These are phyloP conservation scores for Artemia sp. DNA, from an alignment of 2,888 invertebrate genomes.

Conservation along the genomic window DNA sequence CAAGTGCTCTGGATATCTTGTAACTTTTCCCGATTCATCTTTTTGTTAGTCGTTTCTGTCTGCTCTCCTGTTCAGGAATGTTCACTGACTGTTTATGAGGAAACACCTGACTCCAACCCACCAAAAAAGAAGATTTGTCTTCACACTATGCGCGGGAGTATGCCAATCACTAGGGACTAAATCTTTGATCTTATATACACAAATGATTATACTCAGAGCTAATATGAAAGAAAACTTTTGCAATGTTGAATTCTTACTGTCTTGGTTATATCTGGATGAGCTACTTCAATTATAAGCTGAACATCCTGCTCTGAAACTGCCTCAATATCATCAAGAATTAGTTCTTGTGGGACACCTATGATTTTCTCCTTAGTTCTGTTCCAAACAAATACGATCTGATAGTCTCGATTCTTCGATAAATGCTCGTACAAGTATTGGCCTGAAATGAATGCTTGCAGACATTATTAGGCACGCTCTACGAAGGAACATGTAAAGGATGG, in stretches of 20 bases:
- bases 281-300: constrained; percentile 38
- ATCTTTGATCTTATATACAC: not conserved
- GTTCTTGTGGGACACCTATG: constrained; percentile 26
- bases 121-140: too few relatives aligned
- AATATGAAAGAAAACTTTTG: too few relatives aligned
- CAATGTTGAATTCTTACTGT: constrained; percentile 25
- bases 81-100: too few relatives aligned
- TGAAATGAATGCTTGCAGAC: constrained; percentile 24
- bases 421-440: constrained; percentile 33
- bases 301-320: constrained; percentile 28
- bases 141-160: not conserved
- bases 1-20: too few relatives aligned
- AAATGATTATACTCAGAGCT: too few relatives aligned
- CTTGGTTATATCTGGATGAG: constrained; percentile 37
- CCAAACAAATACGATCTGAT: constrained; percentile 36
- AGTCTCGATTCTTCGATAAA: constrained; percentile 28
- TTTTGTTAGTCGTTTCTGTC: too few relatives aligned
- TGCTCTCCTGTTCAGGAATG: too few relatives aligned
- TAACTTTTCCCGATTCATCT: too few relatives aligned
- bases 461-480: too few relatives aligned
- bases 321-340: constrained; percentile 30
- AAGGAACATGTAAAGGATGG: too few relatives aligned
- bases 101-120: too few relatives aligned
- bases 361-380: constrained; percentile 30
- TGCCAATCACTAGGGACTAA: constrained; percentile 17